phyloP scores from a whole-genome alignment of 2,888 invertebrate genomes.

The Melieria picta region DNA sequence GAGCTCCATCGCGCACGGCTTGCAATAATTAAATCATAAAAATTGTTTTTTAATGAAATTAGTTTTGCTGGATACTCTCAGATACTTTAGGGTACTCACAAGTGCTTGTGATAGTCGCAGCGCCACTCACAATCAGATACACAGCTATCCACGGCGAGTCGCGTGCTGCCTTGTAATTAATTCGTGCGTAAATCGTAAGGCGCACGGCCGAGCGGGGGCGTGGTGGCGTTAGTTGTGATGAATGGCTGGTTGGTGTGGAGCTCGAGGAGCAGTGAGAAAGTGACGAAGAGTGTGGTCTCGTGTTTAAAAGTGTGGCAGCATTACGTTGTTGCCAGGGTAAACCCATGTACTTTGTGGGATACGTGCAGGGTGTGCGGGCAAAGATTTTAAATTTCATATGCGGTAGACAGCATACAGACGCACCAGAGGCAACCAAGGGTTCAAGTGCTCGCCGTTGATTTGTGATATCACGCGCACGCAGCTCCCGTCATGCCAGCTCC shows the following conservation, averaged over 20 bases:
- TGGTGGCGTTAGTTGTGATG: too few species aligned
- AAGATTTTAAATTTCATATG: background rate
- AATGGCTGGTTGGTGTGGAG: background rate
- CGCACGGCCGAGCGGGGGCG: background rate
- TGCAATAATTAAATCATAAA: slow-evolving; percentile 54
- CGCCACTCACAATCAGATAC: too few species aligned
- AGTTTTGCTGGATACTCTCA: slow-evolving; percentile 39
- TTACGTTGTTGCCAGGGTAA: background rate
- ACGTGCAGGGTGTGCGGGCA: background rate
- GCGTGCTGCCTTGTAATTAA: slow-evolving; percentile 35
- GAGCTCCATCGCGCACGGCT: slow-evolving; percentile 17
- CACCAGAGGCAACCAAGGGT: too few species aligned
- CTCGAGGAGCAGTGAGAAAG: background rate
- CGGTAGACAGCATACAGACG: background rate
- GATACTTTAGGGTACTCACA: too few species aligned
- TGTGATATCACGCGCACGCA: too few species aligned
- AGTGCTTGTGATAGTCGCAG: too few species aligned
- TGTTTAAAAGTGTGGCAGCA: background rate
- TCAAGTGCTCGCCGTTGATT: too few species aligned
- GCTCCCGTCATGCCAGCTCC: too few species aligned
- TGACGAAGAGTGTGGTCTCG: background rate
- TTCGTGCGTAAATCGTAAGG: slow-evolving; percentile 9
- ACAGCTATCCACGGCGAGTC: background rate
- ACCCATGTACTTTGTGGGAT: slow-evolving; percentile 23
- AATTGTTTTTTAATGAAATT: slow-evolving; percentile 52